A percentile compares a stretch with the other conserved stretches of the same genome.
These are phyloP conservation scores for Trachelus troglodyta DNA, from an alignment of 2,888 invertebrate genomes.

Conservation along the genomic window DNA sequence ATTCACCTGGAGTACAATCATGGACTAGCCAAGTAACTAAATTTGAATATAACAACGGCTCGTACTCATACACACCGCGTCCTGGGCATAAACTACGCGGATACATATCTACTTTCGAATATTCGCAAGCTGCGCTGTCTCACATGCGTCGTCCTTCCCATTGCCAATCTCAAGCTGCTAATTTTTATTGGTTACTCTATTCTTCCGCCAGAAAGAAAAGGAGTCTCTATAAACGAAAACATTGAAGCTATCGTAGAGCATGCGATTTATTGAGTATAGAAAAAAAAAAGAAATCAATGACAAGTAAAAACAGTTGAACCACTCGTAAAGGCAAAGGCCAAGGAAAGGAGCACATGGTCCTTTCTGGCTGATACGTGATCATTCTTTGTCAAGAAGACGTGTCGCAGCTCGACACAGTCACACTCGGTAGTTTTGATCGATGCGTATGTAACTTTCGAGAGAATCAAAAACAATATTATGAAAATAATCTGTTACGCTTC, in stretches of 20 bases:
- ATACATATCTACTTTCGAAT: slow-evolving; percentile 56
- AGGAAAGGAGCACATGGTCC: slow-evolving; percentile 22
- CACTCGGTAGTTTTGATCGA: slow-evolving; percentile 51
- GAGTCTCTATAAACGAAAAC: no score
- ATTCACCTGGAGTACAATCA: slow-evolving; percentile 55
- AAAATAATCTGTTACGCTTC: slow-evolving; percentile 43
- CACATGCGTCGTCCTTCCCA: slow-evolving; percentile 4
- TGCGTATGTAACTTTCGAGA: slow-evolving; percentile 30
- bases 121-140: slow-evolving; percentile 12
- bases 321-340: background rate
- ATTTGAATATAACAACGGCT: slow-evolving; percentile 63
- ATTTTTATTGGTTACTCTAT: slow-evolving; percentile 28
- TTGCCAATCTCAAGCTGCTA: slow-evolving; percentile 29
- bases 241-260: no score
- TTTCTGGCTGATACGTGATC: slow-evolving; percentile 44
- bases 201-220: no score
- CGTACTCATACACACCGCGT: slow-evolving; percentile 51
- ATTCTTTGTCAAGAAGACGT: slow-evolving; percentile 60
- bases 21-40: slow-evolving; percentile 55
- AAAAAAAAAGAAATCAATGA: background rate
- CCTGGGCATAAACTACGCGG: slow-evolving; percentile 53
- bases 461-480: slow-evolving; percentile 32
- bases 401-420: slow-evolving; percentile 49
- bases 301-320: background rate
- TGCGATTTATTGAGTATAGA: no score